Conservation (phyloP, 1,140 invertebrate genomes). For the Venturia canescens region DNA sequence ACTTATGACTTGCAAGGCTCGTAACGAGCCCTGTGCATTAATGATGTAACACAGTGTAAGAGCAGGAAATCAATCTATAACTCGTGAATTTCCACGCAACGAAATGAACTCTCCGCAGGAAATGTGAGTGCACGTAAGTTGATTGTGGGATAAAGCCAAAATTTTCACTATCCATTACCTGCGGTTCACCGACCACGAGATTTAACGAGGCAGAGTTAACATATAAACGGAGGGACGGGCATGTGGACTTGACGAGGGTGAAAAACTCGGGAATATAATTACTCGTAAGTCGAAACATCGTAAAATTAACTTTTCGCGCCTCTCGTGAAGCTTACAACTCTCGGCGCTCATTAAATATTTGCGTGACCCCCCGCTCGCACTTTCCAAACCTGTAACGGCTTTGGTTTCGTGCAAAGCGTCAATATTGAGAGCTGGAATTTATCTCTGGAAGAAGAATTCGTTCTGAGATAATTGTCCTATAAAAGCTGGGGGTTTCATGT, state of each 20-base stretch:
- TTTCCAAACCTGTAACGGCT: too few relatives aligned
- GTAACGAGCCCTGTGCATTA: neutral
- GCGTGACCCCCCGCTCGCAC: neutral
- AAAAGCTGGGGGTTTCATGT: too few relatives aligned
- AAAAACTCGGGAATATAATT: neutral
- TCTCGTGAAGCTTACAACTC: too few relatives aligned
- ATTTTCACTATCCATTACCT: neutral
- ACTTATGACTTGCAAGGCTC: neutral
- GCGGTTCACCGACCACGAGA: constrained; percentile 18
- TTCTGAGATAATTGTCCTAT: too few relatives aligned
- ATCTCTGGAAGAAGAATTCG: too few relatives aligned
- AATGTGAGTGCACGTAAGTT: neutral
- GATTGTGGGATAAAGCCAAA: neutral
- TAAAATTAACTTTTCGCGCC: too few relatives aligned
- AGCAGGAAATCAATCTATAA: neutral
- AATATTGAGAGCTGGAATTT: too few relatives aligned
- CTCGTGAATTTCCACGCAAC: neutral
- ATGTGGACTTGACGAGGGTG: neutral
- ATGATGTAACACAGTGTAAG: neutral
- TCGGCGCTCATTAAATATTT: too few relatives aligned
- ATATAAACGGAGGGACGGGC: neutral
- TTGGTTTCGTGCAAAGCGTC: too few relatives aligned
- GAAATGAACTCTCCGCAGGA: neutral
- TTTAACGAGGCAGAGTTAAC: constrained; percentile 16
- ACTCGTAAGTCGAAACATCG: too few relatives aligned